These are phyloP conservation scores for Podarcis lilfordi DNA, from an alignment of 2,797 vertebrate species.

Conservation along the genomic window DNA sequence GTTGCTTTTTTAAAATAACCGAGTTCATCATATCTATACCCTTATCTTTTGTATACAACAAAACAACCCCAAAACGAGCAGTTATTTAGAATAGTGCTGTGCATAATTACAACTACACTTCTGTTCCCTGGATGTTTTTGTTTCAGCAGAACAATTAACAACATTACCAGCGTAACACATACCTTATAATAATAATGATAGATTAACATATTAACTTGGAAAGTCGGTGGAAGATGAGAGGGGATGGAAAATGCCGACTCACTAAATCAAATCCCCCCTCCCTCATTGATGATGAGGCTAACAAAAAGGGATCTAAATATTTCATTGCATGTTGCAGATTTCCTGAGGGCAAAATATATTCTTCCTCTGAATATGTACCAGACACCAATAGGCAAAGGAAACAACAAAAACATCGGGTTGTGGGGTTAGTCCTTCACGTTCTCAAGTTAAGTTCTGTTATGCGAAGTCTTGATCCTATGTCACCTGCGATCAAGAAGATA, in stretches of 20 bases:
- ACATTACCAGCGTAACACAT: slow-evolving; percentile 42
- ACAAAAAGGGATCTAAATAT: not conserved
- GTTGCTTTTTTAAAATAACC: slow-evolving; percentile 61
- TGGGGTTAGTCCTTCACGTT: not conserved
- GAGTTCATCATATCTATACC: slow-evolving; percentile 53
- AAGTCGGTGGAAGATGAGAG: slow-evolving; percentile 59
- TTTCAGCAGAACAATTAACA: slow-evolving; percentile 18
- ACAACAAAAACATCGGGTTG: fast-evolving
- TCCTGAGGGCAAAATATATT: slow-evolving; percentile 16
- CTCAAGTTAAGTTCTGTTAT: not conserved
- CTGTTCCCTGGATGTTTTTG: slow-evolving; percentile 44
- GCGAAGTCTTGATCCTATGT: not conserved
- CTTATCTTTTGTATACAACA: slow-evolving; percentile 8
- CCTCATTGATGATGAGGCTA: not conserved
- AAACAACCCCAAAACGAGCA: too few species aligned
- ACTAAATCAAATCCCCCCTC: slow-evolving; percentile 38
- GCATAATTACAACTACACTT: slow-evolving; percentile 66
- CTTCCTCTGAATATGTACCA: not conserved
- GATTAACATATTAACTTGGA: slow-evolving; percentile 64
- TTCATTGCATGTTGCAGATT: not conserved
- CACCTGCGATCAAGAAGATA: not conserved
- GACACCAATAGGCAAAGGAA: slow-evolving; percentile 1
- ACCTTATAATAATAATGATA: slow-evolving; percentile 38
- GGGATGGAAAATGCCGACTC: slow-evolving; percentile 40
- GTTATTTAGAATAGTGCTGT: slow-evolving; percentile 44